These are phyloP conservation scores for Brachionus plicatilis DNA, from an alignment of 1,140 invertebrate species.

Conservation along the genomic window DNA sequence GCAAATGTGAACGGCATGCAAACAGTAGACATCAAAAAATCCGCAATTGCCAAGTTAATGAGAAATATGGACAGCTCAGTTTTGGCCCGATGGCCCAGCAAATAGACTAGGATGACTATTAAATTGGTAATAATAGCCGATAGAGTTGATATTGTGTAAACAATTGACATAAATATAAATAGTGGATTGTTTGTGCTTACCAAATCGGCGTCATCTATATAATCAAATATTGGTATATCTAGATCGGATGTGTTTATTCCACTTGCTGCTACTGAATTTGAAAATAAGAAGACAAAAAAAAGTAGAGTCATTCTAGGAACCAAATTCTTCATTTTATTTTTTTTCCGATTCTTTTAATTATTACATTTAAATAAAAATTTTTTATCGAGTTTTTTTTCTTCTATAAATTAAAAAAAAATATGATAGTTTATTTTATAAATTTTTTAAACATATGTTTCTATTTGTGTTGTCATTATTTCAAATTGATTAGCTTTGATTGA, in stretches of 20 bases:
- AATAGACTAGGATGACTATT: conserved; percentile 20
- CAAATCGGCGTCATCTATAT: not conserved
- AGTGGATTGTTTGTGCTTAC: conserved; percentile 4
- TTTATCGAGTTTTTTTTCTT: not conserved
- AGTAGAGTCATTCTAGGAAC: not conserved
- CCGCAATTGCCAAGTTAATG: conserved; percentile 24
- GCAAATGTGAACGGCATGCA: conserved; percentile 39
- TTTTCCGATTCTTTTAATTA: not conserved
- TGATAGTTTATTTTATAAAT: not conserved
- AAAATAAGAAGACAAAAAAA: not conserved
- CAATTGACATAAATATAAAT: conserved; percentile 32
- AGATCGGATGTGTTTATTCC: not conserved
- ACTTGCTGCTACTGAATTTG: not conserved
- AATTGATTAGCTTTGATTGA: not conserved
- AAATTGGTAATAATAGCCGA: conserved; percentile 35
- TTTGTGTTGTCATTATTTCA: not conserved
- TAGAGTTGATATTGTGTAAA: conserved; percentile 37
- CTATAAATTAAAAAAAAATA: not conserved
- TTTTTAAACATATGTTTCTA: not conserved
- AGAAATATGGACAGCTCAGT: conserved; percentile 31
- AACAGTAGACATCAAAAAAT: conserved; percentile 40
- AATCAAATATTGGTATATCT: not conserved
- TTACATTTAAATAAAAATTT: not conserved
- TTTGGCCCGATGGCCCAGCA: conserved; percentile 14
- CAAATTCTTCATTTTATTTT: not conserved